Percentiles rank a stretch among this genome's conserved stretches.
Evolutionary conservation across 2,797 vertebrate genomes (phyloP).

Genomic region (Anguilla megastoma): DNA sequence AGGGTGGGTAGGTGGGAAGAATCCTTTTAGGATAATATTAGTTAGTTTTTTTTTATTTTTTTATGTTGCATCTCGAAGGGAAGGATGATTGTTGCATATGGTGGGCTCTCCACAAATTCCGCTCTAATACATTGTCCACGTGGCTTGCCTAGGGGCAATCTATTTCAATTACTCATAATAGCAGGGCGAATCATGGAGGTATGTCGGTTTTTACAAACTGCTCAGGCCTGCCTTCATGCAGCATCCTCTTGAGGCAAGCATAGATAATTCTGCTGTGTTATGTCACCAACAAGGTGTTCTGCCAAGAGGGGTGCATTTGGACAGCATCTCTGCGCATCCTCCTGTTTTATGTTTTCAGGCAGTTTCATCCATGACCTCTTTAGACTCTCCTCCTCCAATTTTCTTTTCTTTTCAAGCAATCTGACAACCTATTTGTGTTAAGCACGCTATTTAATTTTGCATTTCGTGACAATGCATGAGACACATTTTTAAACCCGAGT

Average conservation of each 20-base stretch:
- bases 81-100: neutral
- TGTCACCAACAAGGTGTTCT: neutral
- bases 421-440: neutral
- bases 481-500: slow-evolving; percentile 9
- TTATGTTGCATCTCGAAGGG: neutral
- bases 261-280: neutral
- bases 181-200: neutral
- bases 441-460: neutral
- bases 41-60: neutral
- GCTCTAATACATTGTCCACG: neutral
- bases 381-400: neutral
- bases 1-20: neutral
- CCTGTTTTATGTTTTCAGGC: neutral
- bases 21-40: slow-evolving; percentile 7
- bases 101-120: neutral
- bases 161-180: slow-evolving; percentile 14
- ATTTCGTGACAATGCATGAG: neutral
- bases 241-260: slow-evolving; percentile 4
- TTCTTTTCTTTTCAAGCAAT: neutral
- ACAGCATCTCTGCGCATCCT: neutral
- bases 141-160: neutral
- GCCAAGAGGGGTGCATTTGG: neutral
- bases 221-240: neutral
- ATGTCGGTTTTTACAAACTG: neutral
- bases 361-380: neutral